Conservation (phyloP, 1,140 invertebrate genomes). For the Zaprionus ghesquierei region DNA sequence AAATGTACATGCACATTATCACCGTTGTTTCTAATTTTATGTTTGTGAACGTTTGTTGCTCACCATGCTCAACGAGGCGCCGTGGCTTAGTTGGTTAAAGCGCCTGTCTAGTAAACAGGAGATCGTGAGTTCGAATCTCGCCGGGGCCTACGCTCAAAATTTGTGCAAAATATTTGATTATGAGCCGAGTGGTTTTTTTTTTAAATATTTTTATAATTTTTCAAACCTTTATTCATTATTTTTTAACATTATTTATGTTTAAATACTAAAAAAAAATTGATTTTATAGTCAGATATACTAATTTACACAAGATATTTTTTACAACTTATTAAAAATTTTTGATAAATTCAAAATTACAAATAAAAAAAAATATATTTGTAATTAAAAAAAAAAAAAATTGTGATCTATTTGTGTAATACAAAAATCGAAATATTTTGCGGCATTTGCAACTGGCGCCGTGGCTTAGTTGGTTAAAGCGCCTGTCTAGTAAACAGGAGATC, state of each 20-base stretch:
- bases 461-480: constrained; percentile 87
- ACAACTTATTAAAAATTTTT: too few species aligned
- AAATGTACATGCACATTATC: too few species aligned
- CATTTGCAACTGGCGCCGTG: constrained; percentile 82
- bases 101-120: constrained; percentile 86
- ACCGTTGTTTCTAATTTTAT: not conserved
- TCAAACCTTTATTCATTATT: too few species aligned
- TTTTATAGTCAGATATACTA: too few species aligned
- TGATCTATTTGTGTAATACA: not conserved
- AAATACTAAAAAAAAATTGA: too few species aligned
- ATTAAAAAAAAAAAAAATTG: not conserved
- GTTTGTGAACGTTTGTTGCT: not conserved
- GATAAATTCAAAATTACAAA: not conserved
- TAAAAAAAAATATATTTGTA: not conserved
- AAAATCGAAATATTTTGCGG: not conserved
- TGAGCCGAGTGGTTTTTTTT: not conserved
- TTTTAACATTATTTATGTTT: too few species aligned
- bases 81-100: constrained; percentile 86
- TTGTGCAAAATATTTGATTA: not conserved
- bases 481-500: constrained; percentile 87
- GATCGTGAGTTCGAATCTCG: constrained; percentile 84
- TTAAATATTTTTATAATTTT: not conserved
- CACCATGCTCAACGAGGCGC: constrained; percentile 68
- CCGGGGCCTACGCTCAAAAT: constrained; percentile 78
- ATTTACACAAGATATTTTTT: too few species aligned